Evolutionary conservation across 1,140 invertebrate species (phyloP), one percentile per base, ranked within the genome.

Genomic region (Spodoptera litura): DNA sequence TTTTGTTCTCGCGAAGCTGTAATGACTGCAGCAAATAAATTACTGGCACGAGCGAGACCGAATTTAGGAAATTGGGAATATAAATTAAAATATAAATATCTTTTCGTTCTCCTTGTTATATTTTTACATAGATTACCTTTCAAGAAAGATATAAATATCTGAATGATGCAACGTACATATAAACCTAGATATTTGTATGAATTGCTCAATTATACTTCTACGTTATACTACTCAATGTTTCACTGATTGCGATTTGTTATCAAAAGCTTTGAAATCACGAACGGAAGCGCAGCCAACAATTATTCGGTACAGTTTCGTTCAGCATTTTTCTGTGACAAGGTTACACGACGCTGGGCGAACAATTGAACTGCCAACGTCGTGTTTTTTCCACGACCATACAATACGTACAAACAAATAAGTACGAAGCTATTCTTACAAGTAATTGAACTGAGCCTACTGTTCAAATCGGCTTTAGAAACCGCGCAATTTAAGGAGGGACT

Each of bases 281-380:
- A 73, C 78, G 81, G 81, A 83, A 81, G 77, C 59, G 68, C 73
- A 68, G 55, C 77, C 13, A 71, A 76, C 78, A 78, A 73, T 79
- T 79, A 81, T 51, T 72, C 58, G 68, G 70, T 55, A 74, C 53
- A 73, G 74, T 73, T 71, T 56, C 71, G 71, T 49, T 25, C 35
- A 12, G 71, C 15, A 72, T 51, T 20, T 71, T 72, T 44, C 10
- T 51, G 38, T 59, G 15, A 38, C 79, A 74, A 81, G 74, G 79
- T 70, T 70, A 27, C n/a, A 31, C 25, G 3, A 11, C 10, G 13
- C 27, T 11, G 3, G 66, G 25, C 10, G 27, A 35, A 20, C 52
- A 13, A 71, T 27, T 15, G 52, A 35, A 20, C 27, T 13, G 56
- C 52, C 27, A n/a, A 12, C 12, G 11, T 13, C 27, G 27, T 61